Evolutionary conservation across 2,888 invertebrate species (phyloP), one percentile per base, ranked within the genome.

Genomic region (Lypha dubia): DNA sequence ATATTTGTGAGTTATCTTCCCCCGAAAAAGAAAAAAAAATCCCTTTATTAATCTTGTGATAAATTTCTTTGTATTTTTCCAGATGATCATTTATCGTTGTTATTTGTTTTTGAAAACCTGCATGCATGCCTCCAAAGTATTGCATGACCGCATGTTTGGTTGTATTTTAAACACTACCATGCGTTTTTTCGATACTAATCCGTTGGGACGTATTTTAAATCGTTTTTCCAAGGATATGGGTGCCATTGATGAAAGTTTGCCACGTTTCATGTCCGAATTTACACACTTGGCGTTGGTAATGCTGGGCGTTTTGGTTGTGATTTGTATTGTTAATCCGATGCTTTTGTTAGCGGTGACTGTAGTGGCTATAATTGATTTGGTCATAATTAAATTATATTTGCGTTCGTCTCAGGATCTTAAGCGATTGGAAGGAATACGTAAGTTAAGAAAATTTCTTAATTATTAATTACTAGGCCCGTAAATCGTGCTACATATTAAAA

Each of bases 101-200:
- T 93, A 94, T 86, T 93, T 95, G 88, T 96, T 96, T 92, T 96
- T 97, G 91, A 94, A 94, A 88, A 93, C 95, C 13, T 96, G 96
- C 91, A 95, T 96, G 94, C 94, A 94, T 11, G 94, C 97, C 0
- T 96, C 97, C 0, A 94, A 94, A 84, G 94, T 94, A 79, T 93
- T 98, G 1, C 98, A 98, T 91, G 94, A 96, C 88, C 93, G 93
- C n/a, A 98, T 98, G 97, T 97, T 98, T 91, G 93, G 94, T 56
- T 94, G 95, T 68, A 94, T 98, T 88, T 93, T 97, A 9, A 93
- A 95, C 83, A 95, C 96, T 0, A 95, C 95, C 0, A 96, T 97
- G 94, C 92, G 94, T n/a, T 98, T 98, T 93, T 98, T 98, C 90
- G 96, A 98, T 88, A 94, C 93, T 0, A 98, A 98, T 93, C 96